Evolutionary conservation across 2,113 vertebrate genomes (phyloP).

Genomic region (Psephotus haematonotus): DNA sequence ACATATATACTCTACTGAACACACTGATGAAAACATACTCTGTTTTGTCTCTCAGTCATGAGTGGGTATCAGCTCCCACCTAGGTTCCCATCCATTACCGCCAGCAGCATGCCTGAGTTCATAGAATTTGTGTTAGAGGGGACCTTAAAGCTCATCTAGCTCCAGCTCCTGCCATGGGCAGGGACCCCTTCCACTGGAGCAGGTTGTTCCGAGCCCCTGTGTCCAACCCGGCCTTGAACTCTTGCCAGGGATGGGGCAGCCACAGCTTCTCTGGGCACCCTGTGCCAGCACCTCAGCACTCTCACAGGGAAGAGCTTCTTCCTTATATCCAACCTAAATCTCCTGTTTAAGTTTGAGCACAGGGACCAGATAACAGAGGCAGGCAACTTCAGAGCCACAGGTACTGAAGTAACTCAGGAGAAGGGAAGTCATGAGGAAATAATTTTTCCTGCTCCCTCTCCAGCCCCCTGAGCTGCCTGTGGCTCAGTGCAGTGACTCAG

Average conservation of each 20-base stretch:
- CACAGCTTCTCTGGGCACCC: not conserved
- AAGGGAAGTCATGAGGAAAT: conserved; percentile 32
- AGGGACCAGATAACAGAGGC: not conserved
- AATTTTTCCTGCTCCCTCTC: conserved; percentile 21
- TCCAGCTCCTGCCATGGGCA: not conserved
- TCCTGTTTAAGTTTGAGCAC: not conserved
- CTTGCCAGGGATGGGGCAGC: not conserved
- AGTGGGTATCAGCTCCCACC: not conserved
- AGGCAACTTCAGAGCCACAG: not conserved
- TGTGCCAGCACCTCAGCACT: not conserved
- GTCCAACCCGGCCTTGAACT: not conserved
- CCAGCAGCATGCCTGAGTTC: not conserved
- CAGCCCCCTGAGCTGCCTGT: conserved; percentile 33
- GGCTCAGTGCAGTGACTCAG: conserved; percentile 24
- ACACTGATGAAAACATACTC: not conserved
- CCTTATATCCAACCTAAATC: not conserved
- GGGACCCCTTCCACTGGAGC: not conserved
- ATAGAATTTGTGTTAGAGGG: not conserved
- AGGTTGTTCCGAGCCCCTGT: not conserved
- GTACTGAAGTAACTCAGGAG: not conserved
- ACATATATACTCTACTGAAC: not conserved
- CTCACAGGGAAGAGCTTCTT: not conserved
- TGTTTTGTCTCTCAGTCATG: not conserved
- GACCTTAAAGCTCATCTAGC: not conserved
- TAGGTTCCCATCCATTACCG: not conserved